Evolutionary conservation across 1,140 invertebrate genomes (phyloP).

Genomic region (Chrysomallon squamiferum): DNA sequence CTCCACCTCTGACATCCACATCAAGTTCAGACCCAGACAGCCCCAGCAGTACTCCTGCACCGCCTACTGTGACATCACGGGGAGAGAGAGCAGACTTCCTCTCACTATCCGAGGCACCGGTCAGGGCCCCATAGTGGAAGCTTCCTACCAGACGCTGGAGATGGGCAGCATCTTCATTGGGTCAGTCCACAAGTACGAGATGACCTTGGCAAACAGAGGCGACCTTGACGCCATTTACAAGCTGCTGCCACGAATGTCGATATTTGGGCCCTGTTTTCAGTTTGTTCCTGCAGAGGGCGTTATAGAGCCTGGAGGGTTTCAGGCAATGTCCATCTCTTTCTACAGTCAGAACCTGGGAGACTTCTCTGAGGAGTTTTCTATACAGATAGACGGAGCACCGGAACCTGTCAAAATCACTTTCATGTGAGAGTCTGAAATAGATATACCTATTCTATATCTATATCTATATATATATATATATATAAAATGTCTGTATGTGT

Average conservation of each 20-base stretch:
- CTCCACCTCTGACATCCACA: slow-evolving; percentile 51
- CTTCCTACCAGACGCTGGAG: slow-evolving; percentile 59
- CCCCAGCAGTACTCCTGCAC: slow-evolving; percentile 57
- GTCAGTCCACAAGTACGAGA: slow-evolving; percentile 61
- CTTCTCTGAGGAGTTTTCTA: slow-evolving; percentile 59
- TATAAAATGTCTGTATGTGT: no score
- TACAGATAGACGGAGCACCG: slow-evolving; percentile 60
- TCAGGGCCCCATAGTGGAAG: slow-evolving; percentile 60
- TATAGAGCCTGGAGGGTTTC: slow-evolving; percentile 60
- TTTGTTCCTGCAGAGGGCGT: slow-evolving; percentile 62
- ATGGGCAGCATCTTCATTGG: slow-evolving; percentile 63
- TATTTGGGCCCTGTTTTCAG: slow-evolving; percentile 60
- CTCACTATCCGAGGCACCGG: slow-evolving; percentile 61
- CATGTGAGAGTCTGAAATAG: no score
- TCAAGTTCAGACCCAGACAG: slow-evolving; percentile 62
- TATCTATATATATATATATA: background rate
- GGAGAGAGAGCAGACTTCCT: slow-evolving; percentile 59
- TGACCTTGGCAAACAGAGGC: slow-evolving; percentile 63
- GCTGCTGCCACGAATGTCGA: slow-evolving; percentile 46
- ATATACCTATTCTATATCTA: no score
- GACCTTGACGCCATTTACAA: slow-evolving; percentile 63
- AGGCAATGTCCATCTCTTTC: slow-evolving; percentile 60
- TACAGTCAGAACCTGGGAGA: slow-evolving; percentile 57
- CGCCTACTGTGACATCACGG: slow-evolving; percentile 63
- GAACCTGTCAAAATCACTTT: slow-evolving; percentile 52